phyloP scores from a whole-genome alignment of 2,113 vertebrate species.

The Mungos mungo region DNA sequence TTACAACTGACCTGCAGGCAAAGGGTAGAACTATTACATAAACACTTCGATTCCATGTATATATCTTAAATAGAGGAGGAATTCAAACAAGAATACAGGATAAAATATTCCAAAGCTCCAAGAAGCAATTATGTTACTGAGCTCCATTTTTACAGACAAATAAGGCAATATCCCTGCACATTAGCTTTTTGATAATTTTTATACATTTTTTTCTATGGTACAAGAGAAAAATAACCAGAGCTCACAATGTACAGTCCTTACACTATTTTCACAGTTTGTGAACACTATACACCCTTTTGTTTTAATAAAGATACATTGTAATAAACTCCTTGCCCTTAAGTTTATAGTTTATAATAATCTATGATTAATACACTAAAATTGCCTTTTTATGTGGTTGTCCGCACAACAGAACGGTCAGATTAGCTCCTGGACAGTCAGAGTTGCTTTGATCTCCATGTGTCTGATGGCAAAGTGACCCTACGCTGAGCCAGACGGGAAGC shows the following conservation, averaged over 20 bases:
- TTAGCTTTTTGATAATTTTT: slow-evolving; percentile 86
- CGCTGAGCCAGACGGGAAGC: neutral
- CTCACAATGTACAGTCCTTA: slow-evolving; percentile 90
- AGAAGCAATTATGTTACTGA: slow-evolving; percentile 85
- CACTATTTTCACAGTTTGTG: slow-evolving; percentile 91
- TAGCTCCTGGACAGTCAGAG: slow-evolving; percentile 71
- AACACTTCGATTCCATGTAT: slow-evolving; percentile 89
- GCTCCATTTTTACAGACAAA: slow-evolving; percentile 89
- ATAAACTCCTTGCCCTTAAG: slow-evolving; percentile 88
- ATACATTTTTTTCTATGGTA: slow-evolving; percentile 89
- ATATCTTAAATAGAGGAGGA: slow-evolving; percentile 89
- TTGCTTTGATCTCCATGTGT: slow-evolving; percentile 57
- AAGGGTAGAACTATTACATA: slow-evolving; percentile 88
- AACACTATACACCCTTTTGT: slow-evolving; percentile 91
- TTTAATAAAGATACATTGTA: slow-evolving; percentile 91
- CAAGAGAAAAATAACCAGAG: slow-evolving; percentile 86
- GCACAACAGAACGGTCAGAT: slow-evolving; percentile 66
- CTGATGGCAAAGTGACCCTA: slow-evolving; percentile 18
- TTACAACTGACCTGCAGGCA: slow-evolving; percentile 92
- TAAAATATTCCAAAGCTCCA: slow-evolving; percentile 87
- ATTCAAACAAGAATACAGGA: slow-evolving; percentile 86
- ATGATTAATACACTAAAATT: slow-evolving; percentile 77
- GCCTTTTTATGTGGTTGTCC: slow-evolving; percentile 71
- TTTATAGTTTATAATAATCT: slow-evolving; percentile 79
- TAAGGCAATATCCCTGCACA: slow-evolving; percentile 92